Evolutionary conservation across 2,113 vertebrate genomes (phyloP).

Genomic region (Neoarius graeffei): DNA sequence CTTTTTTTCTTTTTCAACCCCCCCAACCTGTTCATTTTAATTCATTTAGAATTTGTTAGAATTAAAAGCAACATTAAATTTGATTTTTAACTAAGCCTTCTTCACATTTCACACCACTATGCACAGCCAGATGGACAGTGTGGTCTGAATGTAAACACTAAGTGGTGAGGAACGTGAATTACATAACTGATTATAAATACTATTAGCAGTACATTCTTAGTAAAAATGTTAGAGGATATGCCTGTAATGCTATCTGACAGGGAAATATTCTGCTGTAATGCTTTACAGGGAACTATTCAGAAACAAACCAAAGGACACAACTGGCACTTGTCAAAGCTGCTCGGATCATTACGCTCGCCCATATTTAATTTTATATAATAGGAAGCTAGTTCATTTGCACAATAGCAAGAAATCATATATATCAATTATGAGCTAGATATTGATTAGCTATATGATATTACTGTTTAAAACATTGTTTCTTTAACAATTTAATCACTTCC

Average conservation of each 20-base stretch:
- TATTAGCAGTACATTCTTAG: background rate
- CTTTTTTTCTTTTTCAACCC: background rate
- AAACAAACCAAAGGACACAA: background rate
- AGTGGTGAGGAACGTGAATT: slow-evolving; percentile 1
- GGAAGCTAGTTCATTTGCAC: background rate
- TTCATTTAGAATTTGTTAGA: background rate
- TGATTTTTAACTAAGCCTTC: background rate
- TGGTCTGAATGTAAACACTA: slow-evolving; percentile 24
- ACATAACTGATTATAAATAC: slow-evolving; percentile 4
- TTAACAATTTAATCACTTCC: background rate
- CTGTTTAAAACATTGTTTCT: background rate
- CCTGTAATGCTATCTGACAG: background rate
- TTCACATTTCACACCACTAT: slow-evolving; percentile 15
- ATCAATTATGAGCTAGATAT: background rate
- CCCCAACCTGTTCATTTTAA: background rate
- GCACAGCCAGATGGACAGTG: slow-evolving; percentile 20
- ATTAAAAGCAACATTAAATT: slow-evolving; percentile 4
- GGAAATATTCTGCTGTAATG: background rate
- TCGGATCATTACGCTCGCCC: too few relatives aligned
- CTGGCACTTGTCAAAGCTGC: too few relatives aligned
- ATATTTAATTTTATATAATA: background rate
- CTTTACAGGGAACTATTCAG: background rate
- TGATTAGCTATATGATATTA: background rate
- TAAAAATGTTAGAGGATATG: background rate
- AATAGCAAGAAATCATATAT: background rate